Percentiles rank a stretch among this genome's conserved stretches.
phyloP scores from a whole-genome alignment of 2,113 vertebrate genomes.

The Phoenicopterus ruber region DNA sequence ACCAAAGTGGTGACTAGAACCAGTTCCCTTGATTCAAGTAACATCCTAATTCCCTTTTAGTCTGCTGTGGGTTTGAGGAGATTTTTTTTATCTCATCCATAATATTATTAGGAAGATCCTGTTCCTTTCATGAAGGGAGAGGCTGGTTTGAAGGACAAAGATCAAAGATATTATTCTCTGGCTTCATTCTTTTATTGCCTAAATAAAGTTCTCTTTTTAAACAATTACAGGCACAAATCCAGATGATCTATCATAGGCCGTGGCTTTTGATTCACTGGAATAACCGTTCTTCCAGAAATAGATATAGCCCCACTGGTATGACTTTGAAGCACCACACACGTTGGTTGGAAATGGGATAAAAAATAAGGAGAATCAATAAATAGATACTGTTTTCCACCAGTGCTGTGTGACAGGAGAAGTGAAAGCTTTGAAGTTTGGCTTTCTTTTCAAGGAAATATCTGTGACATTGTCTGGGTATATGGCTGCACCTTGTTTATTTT shows the following conservation, averaged over 20 bases:
- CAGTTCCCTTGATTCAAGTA: background rate
- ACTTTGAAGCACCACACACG: background rate
- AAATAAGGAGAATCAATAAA: constrained; percentile 36
- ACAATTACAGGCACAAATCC: constrained; percentile 13
- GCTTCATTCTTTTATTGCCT: constrained; percentile 28
- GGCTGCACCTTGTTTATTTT: background rate
- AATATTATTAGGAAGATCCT: background rate
- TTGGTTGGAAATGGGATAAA: background rate
- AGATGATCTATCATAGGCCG: background rate
- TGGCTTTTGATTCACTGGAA: background rate
- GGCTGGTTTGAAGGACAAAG: background rate
- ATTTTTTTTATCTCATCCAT: background rate
- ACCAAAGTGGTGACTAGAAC: background rate
- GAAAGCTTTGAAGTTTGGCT: constrained; percentile 31
- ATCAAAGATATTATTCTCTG: constrained; percentile 48
- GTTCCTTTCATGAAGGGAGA: background rate
- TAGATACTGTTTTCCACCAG: constrained; percentile 9
- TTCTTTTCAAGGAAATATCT: constrained; percentile 21
- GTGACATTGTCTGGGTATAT: background rate
- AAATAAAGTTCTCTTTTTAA: constrained; percentile 9
- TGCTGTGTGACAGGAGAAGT: background rate
- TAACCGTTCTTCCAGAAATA: constrained; percentile 37
- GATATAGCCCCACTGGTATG: background rate
- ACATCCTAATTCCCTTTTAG: background rate
- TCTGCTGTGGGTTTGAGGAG: background rate